These are phyloP conservation scores for Gryllus bimaculatus DNA, from an alignment of 1,140 invertebrate genomes.

Conservation along the genomic window DNA sequence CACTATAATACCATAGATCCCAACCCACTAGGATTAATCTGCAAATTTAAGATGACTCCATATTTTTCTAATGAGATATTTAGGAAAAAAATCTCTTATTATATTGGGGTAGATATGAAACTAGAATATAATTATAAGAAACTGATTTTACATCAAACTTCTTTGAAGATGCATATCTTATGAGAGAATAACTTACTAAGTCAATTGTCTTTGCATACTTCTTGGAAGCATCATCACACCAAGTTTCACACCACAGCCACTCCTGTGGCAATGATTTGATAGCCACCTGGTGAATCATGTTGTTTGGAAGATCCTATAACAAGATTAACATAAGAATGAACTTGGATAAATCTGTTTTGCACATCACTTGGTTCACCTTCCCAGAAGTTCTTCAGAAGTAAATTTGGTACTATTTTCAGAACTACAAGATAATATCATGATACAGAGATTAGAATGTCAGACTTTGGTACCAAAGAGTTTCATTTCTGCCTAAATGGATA, in stretches of 20 bases:
- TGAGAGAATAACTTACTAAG: constrained; percentile 50
- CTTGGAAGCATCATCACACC: constrained; percentile 91
- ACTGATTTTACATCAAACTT: background rate
- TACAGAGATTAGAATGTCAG: too few relatives aligned
- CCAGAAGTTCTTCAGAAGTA: too few relatives aligned
- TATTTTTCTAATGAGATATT: background rate
- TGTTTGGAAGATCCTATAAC: constrained; percentile 71
- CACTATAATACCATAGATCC: background rate
- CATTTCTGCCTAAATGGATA: too few relatives aligned
- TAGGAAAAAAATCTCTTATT: background rate
- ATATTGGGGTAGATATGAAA: background rate
- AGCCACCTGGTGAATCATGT: constrained; percentile 99
- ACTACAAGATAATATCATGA: too few relatives aligned
- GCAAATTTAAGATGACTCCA: background rate
- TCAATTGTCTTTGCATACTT: constrained; percentile 95
- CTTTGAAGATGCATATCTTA: background rate
- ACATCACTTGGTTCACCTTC: too few relatives aligned
- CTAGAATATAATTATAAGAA: background rate
- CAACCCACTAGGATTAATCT: background rate
- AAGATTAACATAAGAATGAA: too few relatives aligned
- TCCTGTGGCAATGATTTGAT: constrained; percentile 98
- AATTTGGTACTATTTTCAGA: too few relatives aligned
- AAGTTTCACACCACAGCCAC: constrained; percentile 99
- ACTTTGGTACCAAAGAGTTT: too few relatives aligned
- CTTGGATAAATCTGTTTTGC: too few relatives aligned